A percentile compares a stretch with the other conserved stretches of the same genome.
These are phyloP conservation scores for Sinotaia quadrata DNA, from an alignment of 2,888 invertebrate genomes.

Conservation along the genomic window DNA sequence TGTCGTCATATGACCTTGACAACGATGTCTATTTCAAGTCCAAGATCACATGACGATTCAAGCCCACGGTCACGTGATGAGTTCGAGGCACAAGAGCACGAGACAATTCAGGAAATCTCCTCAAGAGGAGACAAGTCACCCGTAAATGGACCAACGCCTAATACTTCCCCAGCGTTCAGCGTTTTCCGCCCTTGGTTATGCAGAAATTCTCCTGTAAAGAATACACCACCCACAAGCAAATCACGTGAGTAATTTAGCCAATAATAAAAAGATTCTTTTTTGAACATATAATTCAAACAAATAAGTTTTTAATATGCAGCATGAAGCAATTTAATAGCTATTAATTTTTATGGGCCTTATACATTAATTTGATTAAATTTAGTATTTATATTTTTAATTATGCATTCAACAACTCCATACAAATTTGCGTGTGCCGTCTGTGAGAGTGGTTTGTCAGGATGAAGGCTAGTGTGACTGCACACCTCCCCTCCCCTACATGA, in stretches of 20 bases:
- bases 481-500: no score
- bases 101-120: constrained; percentile 9
- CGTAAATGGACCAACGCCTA: neutral
- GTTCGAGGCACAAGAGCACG: neutral
- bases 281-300: no score
- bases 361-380: no score
- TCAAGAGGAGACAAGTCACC: neutral
- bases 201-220: neutral
- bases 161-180: neutral
- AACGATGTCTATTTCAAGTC: neutral
- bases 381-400: neutral
- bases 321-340: no score
- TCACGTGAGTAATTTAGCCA: constrained; percentile 16
- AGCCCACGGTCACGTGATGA: neutral
- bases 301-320: no score
- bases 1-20: constrained; percentile 9
- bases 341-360: no score
- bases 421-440: no score
- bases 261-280: no score
- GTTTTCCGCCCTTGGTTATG: constrained; percentile 19
- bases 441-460: no score
- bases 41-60: constrained; percentile 6
- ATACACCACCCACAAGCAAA: neutral
- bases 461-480: no score
- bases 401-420: no score